Percentiles rank a stretch among this genome's conserved stretches.
phyloP scores from a whole-genome alignment of 2,797 vertebrate species.

The Tangara arthus region DNA sequence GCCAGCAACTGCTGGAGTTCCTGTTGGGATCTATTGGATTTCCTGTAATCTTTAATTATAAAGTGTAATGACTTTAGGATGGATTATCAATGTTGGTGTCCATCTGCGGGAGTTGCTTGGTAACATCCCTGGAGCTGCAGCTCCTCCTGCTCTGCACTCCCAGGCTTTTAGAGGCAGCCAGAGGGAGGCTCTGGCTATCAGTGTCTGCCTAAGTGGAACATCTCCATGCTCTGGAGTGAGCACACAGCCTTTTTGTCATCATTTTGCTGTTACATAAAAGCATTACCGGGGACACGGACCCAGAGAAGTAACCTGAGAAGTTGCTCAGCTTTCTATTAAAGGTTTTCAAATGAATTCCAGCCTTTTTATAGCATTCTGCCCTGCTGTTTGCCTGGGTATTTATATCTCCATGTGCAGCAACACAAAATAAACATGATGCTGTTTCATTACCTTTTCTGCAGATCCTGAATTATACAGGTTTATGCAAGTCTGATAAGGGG shows the following conservation, averaged over 20 bases:
- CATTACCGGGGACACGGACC: background rate
- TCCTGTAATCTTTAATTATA: slow-evolving; percentile 73
- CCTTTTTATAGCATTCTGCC: background rate
- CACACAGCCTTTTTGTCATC: background rate
- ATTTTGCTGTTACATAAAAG: background rate
- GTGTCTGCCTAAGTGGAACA: slow-evolving; percentile 19
- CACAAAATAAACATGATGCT: background rate
- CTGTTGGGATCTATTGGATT: slow-evolving; percentile 71
- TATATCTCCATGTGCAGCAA: background rate
- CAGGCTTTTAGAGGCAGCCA: slow-evolving; percentile 6
- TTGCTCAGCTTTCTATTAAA: background rate
- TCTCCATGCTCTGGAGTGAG: slow-evolving; percentile 5
- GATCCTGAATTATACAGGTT: background rate
- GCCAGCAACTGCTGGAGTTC: slow-evolving; percentile 12
- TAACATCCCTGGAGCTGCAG: slow-evolving; percentile 60
- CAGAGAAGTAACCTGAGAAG: background rate
- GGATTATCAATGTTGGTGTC: slow-evolving; percentile 63
- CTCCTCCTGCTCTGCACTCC: slow-evolving; percentile 23
- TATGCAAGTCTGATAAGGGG: background rate
- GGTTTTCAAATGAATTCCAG: background rate
- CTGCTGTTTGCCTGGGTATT: background rate
- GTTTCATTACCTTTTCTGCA: background rate
- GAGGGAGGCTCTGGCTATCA: background rate
- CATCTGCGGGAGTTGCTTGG: slow-evolving; percentile 70
- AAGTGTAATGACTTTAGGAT: slow-evolving; percentile 66